Base-by-base conservation (phyloP, 1,140 invertebrate species). In the Hermetia illucens region DNA sequence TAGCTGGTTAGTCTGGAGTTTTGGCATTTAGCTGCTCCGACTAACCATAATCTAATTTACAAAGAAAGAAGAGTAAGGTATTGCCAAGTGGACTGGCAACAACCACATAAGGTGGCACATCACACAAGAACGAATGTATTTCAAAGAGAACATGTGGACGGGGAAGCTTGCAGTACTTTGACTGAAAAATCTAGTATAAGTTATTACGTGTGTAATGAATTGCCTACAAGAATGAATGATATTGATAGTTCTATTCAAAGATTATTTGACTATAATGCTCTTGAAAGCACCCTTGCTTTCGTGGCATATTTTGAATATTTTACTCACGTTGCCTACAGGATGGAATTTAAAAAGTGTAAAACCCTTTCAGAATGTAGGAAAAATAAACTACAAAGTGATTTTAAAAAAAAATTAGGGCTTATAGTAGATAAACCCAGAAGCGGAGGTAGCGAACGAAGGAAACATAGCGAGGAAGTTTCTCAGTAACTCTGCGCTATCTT, bases 391-490 rank as follows among this genome's bases (percentile, higher is more conserved):
- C n/a, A n/a, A n/a, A n/a, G n/a, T n/a, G n/a, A n/a, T n/a, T n/a
- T n/a, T 31, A 29, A 39, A 18, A 3, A 8, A 19, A 17, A 39
- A 38, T 33, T 42, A 15, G 40, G 45, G 13, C 25, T 32, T 31
- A 41, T 35, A 31, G 43, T 42, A 24, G 43, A 45, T 30, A 25
- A 33, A 42, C 43, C 46, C 4, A 51, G 40, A 42, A 30, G 43
- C 30, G 34, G 34, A 52, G 49, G 46, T n/a, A 46, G 37, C 38
- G 5, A 62, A 60, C 39, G 51, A 55, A 41, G 54, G 52, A 12
- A 62, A 63, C 42, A 56, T 51, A 9, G 50, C 46, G 15, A 46
- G 58, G 40, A 37, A 30, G 39, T 59, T 62, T 47, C 60, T 59
- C 38, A 30, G 37, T 31, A 33, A 58, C 38, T 38, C 48, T n/a